Evolutionary conservation across 2,888 invertebrate genomes (phyloP).

Genomic region (Cacoxenus indagator): DNA sequence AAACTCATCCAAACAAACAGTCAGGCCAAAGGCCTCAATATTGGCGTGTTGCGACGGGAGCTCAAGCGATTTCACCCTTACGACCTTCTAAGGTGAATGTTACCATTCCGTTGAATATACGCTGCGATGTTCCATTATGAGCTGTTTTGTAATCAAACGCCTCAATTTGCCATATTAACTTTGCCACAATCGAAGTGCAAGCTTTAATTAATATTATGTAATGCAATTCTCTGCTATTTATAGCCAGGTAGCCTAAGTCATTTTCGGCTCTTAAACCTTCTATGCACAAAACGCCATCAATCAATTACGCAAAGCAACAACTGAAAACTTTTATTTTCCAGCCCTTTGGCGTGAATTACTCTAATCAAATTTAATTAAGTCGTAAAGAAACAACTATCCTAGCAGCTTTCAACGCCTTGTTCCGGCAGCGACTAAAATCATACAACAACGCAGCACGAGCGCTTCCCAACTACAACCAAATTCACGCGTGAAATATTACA

Average conservation of each 20-base stretch:
- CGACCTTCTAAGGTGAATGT: no score
- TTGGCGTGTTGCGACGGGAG: no score
- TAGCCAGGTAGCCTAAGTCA: no score
- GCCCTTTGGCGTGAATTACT: constrained; percentile 28
- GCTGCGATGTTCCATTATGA: no score
- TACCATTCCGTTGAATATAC: no score
- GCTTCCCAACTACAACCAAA: neutral
- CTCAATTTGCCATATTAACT: no score
- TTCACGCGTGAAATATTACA: constrained; percentile 27
- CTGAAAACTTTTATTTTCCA: constrained; percentile 44
- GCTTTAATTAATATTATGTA: neutral
- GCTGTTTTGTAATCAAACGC: no score
- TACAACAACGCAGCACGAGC: constrained; percentile 41
- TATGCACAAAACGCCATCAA: constrained; percentile 42
- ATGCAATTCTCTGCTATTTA: neutral
- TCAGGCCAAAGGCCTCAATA: no score
- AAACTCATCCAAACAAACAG: no score
- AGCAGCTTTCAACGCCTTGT: constrained; percentile 4
- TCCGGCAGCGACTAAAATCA: constrained; percentile 43
- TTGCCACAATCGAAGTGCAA: neutral
- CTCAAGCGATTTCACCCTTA: no score
- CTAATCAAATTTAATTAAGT: constrained; percentile 63
- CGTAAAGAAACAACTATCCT: constrained; percentile 40
- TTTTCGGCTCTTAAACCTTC: neutral
- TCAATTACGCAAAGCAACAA: constrained; percentile 57